Evolutionary conservation across 1,140 invertebrate genomes (phyloP), one percentile per base, ranked within the genome.

Genomic region (Calliopsis andreniformis): DNA sequence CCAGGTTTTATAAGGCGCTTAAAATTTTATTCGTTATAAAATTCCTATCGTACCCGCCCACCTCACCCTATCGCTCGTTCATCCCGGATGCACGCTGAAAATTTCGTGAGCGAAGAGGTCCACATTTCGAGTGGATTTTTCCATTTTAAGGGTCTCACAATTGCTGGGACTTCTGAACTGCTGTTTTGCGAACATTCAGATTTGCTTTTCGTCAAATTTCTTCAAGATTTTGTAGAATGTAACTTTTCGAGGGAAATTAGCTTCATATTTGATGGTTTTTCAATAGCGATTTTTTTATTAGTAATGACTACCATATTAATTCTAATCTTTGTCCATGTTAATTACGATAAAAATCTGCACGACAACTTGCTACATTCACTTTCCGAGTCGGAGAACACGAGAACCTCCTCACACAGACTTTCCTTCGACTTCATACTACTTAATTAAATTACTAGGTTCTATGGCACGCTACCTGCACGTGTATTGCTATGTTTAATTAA

Each of bases 1-100:
- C 78, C 77, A 67, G 78, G 84, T 89, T 89, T 88, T 89, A 88
- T 86, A 89, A 84, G 87, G 72, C 82, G 88, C 82, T 88, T 87
- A 85, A 88, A 87, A 88, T 87, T 89, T 89, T 88, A 88, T 89
- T 87, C 82, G 77, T 88, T 88, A 86, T 88, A 85, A 88, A 88
- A 88, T 76, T 80, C 67, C 73, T 78, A 84, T 83, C 70, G 83
- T 51, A 35, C 67, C 75, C 70, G 10, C 43, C 56, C 56, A 51
- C 51, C 42, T 49, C 53, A 20, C 58, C 28, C 49, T 30, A 30
- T 43, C 64, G 18, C 42, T 39, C 61, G 66, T 58, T 56, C 55
- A 35, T 49, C 56, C 56, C 20, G 66, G 39, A 76, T 68, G 42
- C 53, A 42, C 53, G 20, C 23, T 10, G 28, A 30, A 82, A 82